Evolutionary conservation across 2,888 invertebrate genomes (phyloP), one percentile per base, ranked within the genome.

Genomic region (Coelopa pilipes): DNA sequence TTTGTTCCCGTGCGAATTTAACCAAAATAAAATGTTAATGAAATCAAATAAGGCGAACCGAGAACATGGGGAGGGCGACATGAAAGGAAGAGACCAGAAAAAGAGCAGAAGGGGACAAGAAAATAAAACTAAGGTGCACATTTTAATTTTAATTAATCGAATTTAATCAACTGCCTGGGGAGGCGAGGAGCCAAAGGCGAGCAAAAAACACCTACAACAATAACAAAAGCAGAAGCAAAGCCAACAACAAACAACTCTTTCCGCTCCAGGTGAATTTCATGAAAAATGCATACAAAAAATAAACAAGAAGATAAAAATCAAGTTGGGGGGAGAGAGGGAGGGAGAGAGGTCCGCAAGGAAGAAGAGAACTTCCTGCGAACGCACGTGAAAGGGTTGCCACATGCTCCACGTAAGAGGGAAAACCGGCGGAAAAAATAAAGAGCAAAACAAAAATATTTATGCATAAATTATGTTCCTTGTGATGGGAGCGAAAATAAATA

Each of bases 131-230:
- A 46, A 10, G 65, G 59, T 49, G 80, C 78, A 79, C 82, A 82
- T 80, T 80, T 81, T 83, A 85, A 84, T 85, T 84, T n/a, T n/a
- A n/a, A n/a, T n/a, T 83, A 84, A 85, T 86, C 83, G 83, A 83
- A 82, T 84, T 86, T 86, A 87, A 86, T 87, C 86, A 86, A 86
- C 81, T 84, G 82, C 82, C 82, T 79, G 79, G 83, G 84, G 82
- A 84, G 83, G 24, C 47, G 82, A 84, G 83, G 24, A 21, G 17
- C 49, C 34, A 34, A 62, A 4, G 24, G 24, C 60, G 49, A 47
- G 24, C 49, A 60, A 24, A 50, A 50, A 53, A 50, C 69, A 59
- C 53, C 21, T 45, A 69, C 69, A 69, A 67, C 21, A 67, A 24
- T 46, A 15, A 59, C 34, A 12, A 17, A 45, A 68, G 17, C 65